Evolutionary conservation across 1,140 invertebrate species (phyloP), one percentile per base, ranked within the genome.

Genomic region (Trichonephila clavata): DNA sequence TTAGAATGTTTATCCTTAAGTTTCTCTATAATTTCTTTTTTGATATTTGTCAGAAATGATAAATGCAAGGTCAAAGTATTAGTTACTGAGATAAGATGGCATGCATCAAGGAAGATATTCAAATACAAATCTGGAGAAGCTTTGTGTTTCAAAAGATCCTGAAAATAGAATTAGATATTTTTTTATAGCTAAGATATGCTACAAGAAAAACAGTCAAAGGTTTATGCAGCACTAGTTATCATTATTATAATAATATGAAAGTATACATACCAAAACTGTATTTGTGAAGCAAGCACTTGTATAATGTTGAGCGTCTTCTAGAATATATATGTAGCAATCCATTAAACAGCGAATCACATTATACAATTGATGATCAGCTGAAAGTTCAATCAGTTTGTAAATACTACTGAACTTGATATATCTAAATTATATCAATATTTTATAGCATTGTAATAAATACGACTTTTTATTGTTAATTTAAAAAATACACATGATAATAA

Each of bases 81-180:
- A 71, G 18, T 27, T 24, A 50, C 7, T 16, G 65, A 89, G 24
- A n/a, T 21, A 57, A 89, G 14, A 18, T 71, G 65, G 13, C 87
- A 89, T 32, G 24, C 14, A 57, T 71, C 61, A 5, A 89, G 87
- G n/a, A 89, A 89, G 24, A 89, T 43, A 71, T 89, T 89, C 65
- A 89, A 18, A 50, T 65, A 71, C 65, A 89, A n/a, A 3, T 63
- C 39, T 50, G 32, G 39, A 50, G 24, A 13, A 89, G 16, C 61
- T 43, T 63, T 10, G 24, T 68, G 14, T 8, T 21, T 77, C 39
- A 89, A n/a, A n/a, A 89, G 39, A 7, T 50, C 27, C 87, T 89
- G 68, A 43, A 87, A 84, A 14, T 7, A 77, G 18, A 77, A 77
- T 63, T 21, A 50, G 50, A 50, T 50, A 50, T 10, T 50, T 50